phyloP scores from a whole-genome alignment of 2,113 vertebrate species.

The Passer domesticus region DNA sequence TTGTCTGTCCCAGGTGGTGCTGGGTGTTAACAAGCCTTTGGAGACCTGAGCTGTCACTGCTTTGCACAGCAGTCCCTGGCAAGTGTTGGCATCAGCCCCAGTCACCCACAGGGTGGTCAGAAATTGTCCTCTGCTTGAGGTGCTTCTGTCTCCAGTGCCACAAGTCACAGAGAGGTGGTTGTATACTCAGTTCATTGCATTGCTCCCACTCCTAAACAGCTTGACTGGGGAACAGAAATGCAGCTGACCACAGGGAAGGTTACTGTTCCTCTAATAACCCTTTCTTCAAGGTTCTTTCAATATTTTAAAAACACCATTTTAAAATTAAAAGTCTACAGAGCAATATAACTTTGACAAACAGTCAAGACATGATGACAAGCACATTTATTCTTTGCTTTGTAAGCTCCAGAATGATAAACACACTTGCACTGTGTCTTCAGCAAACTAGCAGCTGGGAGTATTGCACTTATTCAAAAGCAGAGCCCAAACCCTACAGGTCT shows the following conservation, averaged over 20 bases:
- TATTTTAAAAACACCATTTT: not conserved
- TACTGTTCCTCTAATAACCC: not conserved
- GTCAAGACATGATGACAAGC: not conserved
- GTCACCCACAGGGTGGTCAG: not conserved
- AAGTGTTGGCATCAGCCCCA: not conserved
- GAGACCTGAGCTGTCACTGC: not conserved
- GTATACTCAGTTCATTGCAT: not conserved
- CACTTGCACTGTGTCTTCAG: not conserved
- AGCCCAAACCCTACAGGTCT: not conserved
- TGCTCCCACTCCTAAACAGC: not conserved
- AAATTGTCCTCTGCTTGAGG: not conserved
- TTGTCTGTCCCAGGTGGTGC: accelerated
- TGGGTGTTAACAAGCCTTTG: not conserved
- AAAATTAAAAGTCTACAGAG: not conserved
- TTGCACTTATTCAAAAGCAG: not conserved
- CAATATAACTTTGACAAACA: not conserved
- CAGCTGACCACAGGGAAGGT: not conserved
- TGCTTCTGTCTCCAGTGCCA: not conserved
- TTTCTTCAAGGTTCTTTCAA: not conserved
- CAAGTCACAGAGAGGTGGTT: not conserved
- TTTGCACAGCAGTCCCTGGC: not conserved
- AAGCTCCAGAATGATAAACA: not conserved
- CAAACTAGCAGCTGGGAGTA: not conserved
- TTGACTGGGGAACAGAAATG: not conserved
- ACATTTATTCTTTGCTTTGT: not conserved